phyloP scores from a whole-genome alignment of 1,140 invertebrate species.

The Philotrypesis tridentata region DNA sequence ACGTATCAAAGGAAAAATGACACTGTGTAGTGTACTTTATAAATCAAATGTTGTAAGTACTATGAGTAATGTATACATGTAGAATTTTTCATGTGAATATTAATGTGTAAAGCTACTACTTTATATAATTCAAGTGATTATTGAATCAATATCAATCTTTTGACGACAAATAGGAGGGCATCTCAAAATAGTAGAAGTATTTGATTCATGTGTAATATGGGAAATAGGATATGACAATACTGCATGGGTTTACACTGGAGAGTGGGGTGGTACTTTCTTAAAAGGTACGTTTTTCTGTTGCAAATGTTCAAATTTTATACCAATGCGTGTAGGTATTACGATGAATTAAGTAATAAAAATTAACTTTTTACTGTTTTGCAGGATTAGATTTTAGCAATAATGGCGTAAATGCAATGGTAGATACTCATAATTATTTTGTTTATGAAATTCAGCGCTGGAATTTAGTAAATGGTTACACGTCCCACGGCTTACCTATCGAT shows the following conservation, averaged over 20 bases:
- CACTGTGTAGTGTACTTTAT: slow-evolving; percentile 80
- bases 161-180: slow-evolving; percentile 91
- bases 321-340: too few relatives aligned
- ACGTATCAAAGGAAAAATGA: slow-evolving; percentile 81
- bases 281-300: too few relatives aligned
- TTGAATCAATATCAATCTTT: slow-evolving; percentile 83
- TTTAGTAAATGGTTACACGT: slow-evolving; percentile 89
- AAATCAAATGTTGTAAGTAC: slow-evolving; percentile 76
- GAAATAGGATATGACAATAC: slow-evolving; percentile 89
- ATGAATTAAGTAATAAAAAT: too few relatives aligned
- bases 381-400: slow-evolving; percentile 79
- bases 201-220: slow-evolving; percentile 87
- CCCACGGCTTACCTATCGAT: slow-evolving; percentile 89
- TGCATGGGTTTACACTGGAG: slow-evolving; percentile 89
- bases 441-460: slow-evolving; percentile 98
- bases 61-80: background rate
- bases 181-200: slow-evolving; percentile 85
- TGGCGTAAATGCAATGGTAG: slow-evolving; percentile 85
- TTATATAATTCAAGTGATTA: slow-evolving; percentile 75
- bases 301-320: too few relatives aligned
- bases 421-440: slow-evolving; percentile 88
- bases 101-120: slow-evolving; percentile 26
- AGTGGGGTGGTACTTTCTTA: slow-evolving; percentile 87
- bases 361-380: slow-evolving; percentile 51
- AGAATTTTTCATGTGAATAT: background rate